Evolutionary conservation across 2,797 vertebrate species (phyloP), one percentile per base, ranked within the genome.

Genomic region (Clarias pachynema): DNA sequence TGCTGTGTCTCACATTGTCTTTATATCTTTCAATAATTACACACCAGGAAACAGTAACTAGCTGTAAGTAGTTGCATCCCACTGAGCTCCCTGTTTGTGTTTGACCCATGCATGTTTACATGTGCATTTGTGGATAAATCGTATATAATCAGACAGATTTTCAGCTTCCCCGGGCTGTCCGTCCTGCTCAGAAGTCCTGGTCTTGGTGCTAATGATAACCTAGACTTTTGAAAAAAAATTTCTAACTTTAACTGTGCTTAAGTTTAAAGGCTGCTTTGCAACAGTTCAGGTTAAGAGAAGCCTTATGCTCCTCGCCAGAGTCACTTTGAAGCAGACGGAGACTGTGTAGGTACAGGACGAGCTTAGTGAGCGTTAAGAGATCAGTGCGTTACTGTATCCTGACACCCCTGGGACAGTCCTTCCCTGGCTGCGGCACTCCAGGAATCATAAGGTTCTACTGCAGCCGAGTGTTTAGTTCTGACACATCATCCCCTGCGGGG

Each of bases 391-490:
- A 60, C 60, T 82, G 88, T 87, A 88, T 89, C 78, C 74, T 85
- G 85, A 90, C 85, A 90, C 87, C 86, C 88, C 82, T 93, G 93
- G 89, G 93, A 93, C 87, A 9, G 79, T 2, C 9, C 79, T 83
- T 83, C 89, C 91, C 88, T 86, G 87, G 88, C 83, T 86, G 85
- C 90, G 92, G 91, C 90, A 90, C 92, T 91, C 86, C 81, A 90
- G 89, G 91, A 94, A 91, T 93, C 89, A 86, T 91, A 92, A 87
- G 86, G 91, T 92, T 92, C 91, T 89, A n/a, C 70, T 87, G 85
- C 90, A 87, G 84, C 10, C 63, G n/a, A 81, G 88, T 85, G 78
- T 87, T 86, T 69, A 90, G 87, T 86, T 88, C 62, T 91, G 90
- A 92, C 91, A 90, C 90, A 87, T 90, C 88, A 86, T 91, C 90